Percentiles rank a stretch among this genome's conserved stretches.
phyloP scores from a whole-genome alignment of 2,797 vertebrate species.

The Parauchenoglanis punctatus region DNA sequence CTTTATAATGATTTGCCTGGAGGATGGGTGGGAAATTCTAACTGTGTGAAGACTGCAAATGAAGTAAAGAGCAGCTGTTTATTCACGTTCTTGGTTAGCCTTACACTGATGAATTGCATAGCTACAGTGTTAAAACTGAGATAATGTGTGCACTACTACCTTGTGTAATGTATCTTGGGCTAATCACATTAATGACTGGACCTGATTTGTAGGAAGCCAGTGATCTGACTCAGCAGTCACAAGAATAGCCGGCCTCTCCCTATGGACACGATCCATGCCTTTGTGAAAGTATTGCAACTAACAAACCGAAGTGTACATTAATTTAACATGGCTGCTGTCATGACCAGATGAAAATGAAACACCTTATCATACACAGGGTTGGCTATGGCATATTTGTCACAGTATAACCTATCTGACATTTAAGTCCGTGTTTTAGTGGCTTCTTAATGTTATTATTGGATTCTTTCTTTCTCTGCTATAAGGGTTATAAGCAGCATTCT shows the following conservation, averaged over 20 bases:
- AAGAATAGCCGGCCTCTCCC: not conserved
- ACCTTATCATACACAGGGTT: not conserved
- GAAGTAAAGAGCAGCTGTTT: conserved; percentile 19
- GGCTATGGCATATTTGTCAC: not conserved
- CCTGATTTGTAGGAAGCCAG: conserved; percentile 30
- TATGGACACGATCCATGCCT: not conserved
- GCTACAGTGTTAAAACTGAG: conserved; percentile 25
- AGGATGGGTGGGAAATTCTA: not conserved
- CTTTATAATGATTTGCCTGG: not conserved
- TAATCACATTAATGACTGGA: conserved; percentile 41
- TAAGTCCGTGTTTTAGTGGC: not conserved
- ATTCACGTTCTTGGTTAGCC: conserved; percentile 14
- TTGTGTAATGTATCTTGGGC: not conserved
- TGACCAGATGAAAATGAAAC: not conserved
- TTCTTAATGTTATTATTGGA: not conserved
- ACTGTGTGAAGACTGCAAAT: conserved; percentile 7
- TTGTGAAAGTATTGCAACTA: not conserved
- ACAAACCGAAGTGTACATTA: not conserved
- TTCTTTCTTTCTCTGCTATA: not conserved
- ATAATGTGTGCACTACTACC: conserved; percentile 24
- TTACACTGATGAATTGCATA: conserved; percentile 17
- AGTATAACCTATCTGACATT: not conserved
- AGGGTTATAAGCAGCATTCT: not conserved
- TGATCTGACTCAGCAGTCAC: conserved; percentile 34
- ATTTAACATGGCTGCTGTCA: not conserved